Conservation (phyloP, 2,797 vertebrate species). For the Cephalopachus bancanus region DNA sequence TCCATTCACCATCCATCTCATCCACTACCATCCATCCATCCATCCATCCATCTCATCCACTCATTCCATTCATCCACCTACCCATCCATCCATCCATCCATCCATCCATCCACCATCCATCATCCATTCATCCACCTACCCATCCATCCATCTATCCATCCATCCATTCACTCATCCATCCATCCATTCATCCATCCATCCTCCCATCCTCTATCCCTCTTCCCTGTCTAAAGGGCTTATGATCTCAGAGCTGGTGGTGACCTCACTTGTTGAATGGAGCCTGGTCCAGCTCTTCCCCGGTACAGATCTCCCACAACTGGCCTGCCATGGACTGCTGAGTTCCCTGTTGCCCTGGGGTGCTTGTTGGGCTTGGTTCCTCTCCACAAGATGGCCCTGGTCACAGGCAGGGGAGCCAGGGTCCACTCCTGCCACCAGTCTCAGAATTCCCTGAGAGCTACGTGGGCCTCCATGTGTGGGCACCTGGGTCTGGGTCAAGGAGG, state of each 20-base stretch:
- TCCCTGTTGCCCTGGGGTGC: no score
- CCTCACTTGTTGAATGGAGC: no score
- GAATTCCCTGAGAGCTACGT: no score
- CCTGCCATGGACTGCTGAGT: no score
- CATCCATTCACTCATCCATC: rapidly evolving
- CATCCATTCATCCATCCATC: neutral
- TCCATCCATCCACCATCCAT: neutral
- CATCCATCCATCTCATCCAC: no score
- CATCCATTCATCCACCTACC: neutral
- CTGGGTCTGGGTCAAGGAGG: neutral
- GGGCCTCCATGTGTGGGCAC: no score
- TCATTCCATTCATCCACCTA: neutral
- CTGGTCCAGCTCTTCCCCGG: neutral
- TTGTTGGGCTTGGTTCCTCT: neutral
- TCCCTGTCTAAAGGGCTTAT: neutral
- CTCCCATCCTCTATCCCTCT: neutral
- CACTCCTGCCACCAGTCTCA: neutral
- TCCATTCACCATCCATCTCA: no score
- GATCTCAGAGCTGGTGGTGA: neutral
- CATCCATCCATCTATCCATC: rapidly evolving
- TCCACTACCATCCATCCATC: no score
- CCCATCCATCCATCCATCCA: rapidly evolving
- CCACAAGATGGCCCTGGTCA: neutral
- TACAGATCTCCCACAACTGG: neutral
- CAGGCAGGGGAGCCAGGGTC: neutral